Base-by-base conservation (phyloP, 1,140 invertebrate genomes). In the Ceratosolen solmsi region DNA sequence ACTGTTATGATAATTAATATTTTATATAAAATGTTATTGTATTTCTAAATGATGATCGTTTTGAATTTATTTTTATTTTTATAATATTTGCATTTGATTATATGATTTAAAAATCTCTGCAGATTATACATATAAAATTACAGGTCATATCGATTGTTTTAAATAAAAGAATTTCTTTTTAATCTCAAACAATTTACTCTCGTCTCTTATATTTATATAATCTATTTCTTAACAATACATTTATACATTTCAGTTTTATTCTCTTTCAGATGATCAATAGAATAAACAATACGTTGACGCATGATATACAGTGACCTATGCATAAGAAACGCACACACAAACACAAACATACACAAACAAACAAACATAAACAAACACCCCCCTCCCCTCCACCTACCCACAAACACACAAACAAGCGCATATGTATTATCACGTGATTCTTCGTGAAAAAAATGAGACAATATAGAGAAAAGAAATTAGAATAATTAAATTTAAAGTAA, bases 191-290 rank as follows among this genome's bases (percentile, higher is more conserved):
- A 33, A 33, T 63, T 33, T 68, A 38, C 30, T 20, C 15, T 22
- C 22, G 38, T 38, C 20, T 58, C 38, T 68, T 68, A 38, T 68
- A n/a, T n/a, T n/a, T n/a, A 63, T 68, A 68, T 38, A 17, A 36
- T 38, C 13, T 38, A 36, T 38, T 33, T n/a, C 20, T 38, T 68
- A 33, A 38, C 22, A 68, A 38, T 68, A n/a, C 27, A 38, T 76
- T 75, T 76, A 38, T 49, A 65, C 38, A 63, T 63, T 41, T 49
- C 38, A 68, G 38, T 38, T 74, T 56, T 58, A 74, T 74, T 74
- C 30, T 41, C 17, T 38, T 74, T 36, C 11, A 33, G 30, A 38
- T 74, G n/a, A 38, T 75, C 46, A n/a, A 56, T 25, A 54, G 41
- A 75, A 60, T 58, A n/a, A 60, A 60, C 25, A 56, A 68, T 33